phyloP scores from a whole-genome alignment of 2,888 invertebrate genomes.

The Flexamia atlantica region DNA sequence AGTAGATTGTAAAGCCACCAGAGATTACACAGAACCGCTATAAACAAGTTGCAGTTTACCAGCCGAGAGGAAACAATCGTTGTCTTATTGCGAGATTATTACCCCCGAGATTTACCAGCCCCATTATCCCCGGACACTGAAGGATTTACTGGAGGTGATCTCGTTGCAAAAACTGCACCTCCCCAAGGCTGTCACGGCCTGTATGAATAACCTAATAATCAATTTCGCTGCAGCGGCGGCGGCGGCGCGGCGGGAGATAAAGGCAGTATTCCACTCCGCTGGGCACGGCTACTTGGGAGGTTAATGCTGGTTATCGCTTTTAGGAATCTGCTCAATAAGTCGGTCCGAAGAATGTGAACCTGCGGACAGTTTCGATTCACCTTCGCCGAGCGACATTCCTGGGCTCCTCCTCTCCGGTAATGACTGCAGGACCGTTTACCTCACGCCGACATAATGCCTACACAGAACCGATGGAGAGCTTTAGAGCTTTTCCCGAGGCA shows the following conservation, averaged over 20 bases:
- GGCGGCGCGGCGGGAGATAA: not conserved
- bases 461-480: not conserved
- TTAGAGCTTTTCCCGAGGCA: not conserved
- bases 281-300: constrained; percentile 24
- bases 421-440: not conserved
- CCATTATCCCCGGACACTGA: constrained; percentile 3
- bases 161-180: not conserved
- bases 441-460: constrained; percentile 4
- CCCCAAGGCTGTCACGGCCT: constrained; percentile 28
- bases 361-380: not conserved
- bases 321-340: not conserved
- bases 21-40: not conserved
- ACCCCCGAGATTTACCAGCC: not conserved
- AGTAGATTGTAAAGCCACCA: too few relatives aligned
- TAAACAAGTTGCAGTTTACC: not conserved
- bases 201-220: constrained; percentile 40
- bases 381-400: not conserved
- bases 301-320: not conserved
- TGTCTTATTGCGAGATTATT: not conserved
- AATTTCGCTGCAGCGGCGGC: constrained; percentile 31
- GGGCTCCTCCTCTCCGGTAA: not conserved
- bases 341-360: not conserved
- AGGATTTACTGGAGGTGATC: not conserved
- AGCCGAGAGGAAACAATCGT: not conserved
- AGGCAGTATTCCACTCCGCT: constrained; percentile 6